A percentile compares a stretch with the other conserved stretches of the same genome.
Evolutionary conservation across 2,888 invertebrate species (phyloP).

Genomic region (Protonemura montana): DNA sequence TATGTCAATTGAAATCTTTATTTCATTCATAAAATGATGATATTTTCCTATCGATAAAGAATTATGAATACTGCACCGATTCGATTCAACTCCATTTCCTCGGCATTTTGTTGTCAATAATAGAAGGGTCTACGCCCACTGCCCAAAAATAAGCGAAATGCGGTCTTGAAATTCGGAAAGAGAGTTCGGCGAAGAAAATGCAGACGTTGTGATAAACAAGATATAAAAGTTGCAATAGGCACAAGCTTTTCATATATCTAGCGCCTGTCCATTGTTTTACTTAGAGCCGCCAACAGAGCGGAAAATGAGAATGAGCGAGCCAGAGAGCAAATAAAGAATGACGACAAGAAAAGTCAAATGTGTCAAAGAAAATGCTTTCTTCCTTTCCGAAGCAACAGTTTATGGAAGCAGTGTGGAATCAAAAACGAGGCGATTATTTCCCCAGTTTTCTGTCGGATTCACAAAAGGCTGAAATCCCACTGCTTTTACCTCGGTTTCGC

Average conservation of each 20-base stretch:
- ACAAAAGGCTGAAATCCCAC: no score
- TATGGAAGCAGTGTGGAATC: not conserved
- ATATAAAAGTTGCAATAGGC: not conserved
- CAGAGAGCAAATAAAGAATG: not conserved
- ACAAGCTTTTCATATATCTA: not conserved
- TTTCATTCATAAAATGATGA: not conserved
- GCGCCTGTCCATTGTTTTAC: not conserved
- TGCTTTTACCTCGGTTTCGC: not conserved
- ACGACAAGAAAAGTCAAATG: not conserved
- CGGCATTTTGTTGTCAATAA: not conserved
- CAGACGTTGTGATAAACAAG: not conserved
- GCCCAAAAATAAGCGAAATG: not conserved
- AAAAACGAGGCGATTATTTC: not conserved
- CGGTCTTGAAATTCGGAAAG: not conserved
- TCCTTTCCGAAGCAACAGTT: not conserved
- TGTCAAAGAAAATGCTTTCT: conserved; percentile 7
- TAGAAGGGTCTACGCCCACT: not conserved
- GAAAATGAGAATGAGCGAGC: not conserved
- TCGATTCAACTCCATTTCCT: not conserved
- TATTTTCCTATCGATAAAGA: not conserved
- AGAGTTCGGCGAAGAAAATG: not conserved
- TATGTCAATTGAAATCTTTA: not conserved
- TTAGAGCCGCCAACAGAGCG: not conserved
- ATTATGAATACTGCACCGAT: not conserved
- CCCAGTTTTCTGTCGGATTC: not conserved